These are phyloP conservation scores for Guaruba guarouba DNA, from an alignment of 2,113 vertebrate species.

Conservation along the genomic window DNA sequence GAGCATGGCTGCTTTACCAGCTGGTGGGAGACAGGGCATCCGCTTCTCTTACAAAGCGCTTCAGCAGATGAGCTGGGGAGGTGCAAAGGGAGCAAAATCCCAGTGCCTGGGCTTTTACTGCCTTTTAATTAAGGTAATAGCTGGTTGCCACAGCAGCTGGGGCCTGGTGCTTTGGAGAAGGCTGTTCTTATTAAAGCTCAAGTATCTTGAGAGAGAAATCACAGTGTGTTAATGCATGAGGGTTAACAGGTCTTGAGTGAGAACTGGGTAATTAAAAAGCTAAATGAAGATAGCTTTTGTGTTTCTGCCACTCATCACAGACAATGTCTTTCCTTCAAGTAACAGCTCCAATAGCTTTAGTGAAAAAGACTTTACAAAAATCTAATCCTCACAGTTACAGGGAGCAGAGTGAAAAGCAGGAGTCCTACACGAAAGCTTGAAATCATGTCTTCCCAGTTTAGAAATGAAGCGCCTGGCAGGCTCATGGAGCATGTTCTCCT, in stretches of 20 bases:
- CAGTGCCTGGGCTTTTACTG: neutral
- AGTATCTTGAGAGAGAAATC: neutral
- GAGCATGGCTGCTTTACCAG: neutral
- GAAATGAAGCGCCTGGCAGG: neutral
- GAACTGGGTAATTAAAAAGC: neutral
- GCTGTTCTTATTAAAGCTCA: neutral
- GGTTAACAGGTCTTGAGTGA: neutral
- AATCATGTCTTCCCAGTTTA: neutral
- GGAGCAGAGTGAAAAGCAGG: neutral
- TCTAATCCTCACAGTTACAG: neutral
- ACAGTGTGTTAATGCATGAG: neutral
- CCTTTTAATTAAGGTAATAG: neutral
- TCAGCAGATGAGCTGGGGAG: neutral
- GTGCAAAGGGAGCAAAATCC: neutral
- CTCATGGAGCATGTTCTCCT: neutral
- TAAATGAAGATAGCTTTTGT: neutral
- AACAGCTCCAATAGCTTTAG: neutral
- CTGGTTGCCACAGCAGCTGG: neutral
- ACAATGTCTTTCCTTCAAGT: neutral
- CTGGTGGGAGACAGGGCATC: neutral
- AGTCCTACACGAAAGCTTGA: neutral
- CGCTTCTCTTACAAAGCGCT: fast-evolving
- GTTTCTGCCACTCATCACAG: neutral
- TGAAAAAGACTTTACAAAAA: neutral
- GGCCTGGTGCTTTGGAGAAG: neutral